Conservation (phyloP, 1,140 invertebrate genomes). For the Bombus haemorrhoidalis region DNA sequence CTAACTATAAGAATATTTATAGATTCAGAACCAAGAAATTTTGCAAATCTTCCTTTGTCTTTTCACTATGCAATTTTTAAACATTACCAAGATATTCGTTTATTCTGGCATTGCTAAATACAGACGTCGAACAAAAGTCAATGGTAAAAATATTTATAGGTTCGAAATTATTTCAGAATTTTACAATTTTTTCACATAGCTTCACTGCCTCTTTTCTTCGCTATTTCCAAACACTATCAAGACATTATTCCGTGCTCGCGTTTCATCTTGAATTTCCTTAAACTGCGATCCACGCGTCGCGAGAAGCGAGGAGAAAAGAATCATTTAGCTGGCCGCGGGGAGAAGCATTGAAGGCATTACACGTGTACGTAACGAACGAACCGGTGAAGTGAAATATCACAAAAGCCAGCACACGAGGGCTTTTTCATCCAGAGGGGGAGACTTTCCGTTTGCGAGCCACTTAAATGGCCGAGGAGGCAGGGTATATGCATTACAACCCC, state of each 20-base stretch:
- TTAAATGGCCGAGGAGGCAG: slow-evolving; percentile 49
- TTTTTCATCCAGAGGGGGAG: slow-evolving; percentile 46
- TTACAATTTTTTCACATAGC: background rate
- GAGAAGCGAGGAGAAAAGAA: slow-evolving; percentile 6
- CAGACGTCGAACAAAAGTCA: too few relatives aligned
- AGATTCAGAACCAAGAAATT: too few relatives aligned
- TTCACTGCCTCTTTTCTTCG: too few relatives aligned
- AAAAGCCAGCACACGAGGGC: slow-evolving; percentile 43
- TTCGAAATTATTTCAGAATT: background rate
- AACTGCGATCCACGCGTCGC: background rate
- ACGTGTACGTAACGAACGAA: slow-evolving; percentile 52
- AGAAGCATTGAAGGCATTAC: slow-evolving; percentile 32
- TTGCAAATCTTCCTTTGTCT: too few relatives aligned
- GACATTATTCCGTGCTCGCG: background rate
- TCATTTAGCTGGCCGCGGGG: slow-evolving; percentile 25
- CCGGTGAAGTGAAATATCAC: slow-evolving; percentile 51
- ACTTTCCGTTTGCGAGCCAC: slow-evolving; percentile 56
- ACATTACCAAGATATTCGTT: too few relatives aligned
- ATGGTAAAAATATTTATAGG: too few relatives aligned
- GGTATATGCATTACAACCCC: slow-evolving; percentile 42
- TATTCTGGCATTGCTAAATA: too few relatives aligned
- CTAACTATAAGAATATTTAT: too few relatives aligned
- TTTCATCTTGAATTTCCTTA: background rate
- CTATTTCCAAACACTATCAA: background rate
- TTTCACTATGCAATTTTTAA: too few relatives aligned